Evolutionary conservation across 2,797 vertebrate genomes (phyloP), one percentile per base, ranked within the genome.

Genomic region (Aldrovandia affinis): DNA sequence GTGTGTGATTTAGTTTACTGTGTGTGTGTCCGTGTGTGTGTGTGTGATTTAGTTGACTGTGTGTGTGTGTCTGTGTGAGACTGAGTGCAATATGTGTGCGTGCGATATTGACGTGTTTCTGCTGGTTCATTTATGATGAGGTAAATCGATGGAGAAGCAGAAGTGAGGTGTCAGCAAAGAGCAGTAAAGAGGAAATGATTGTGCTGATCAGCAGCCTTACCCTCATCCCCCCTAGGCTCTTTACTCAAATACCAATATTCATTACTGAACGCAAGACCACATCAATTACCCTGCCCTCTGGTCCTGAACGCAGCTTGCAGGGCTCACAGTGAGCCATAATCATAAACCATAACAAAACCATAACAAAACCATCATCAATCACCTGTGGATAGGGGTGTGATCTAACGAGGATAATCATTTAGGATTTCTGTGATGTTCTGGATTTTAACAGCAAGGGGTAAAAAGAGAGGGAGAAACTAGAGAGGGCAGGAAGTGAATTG

Each of bases 401-500:
- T 20, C 1, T 8, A 73, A 39, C 18, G 8, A 73, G 68, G 36
- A 36, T 33, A n/a, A 9, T 15, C 22, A 22, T 42, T 39, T 39
- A 3, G 33, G 36, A 39, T 70, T 33, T 2, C 9, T 73, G 36
- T 20, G 36, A 73, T 42, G 39, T 7, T 8, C 10, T 25, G 22
- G 70, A n/a, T 75, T 78, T 78, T 61, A n/a, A 36, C 54, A 36
- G 77, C 59, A 20, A 44, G 50, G 22, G 5, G 9, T 2, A 39
- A 39, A 36, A 22, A 44, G 9, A 44, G 33, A 22, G 20, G 57
- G 57, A 44, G 63, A 39, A 25, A 73, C n/a, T 8, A 1, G 36
- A 30, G 18, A n/a, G 70, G 36, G 50, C 81, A 81, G 81, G 81
- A 81, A 81, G n/a, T 68, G 30, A 15, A 22, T 20, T 12, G n/a